Base-by-base conservation (phyloP, 2,888 invertebrate genomes). In the Diplolepis rosae region DNA sequence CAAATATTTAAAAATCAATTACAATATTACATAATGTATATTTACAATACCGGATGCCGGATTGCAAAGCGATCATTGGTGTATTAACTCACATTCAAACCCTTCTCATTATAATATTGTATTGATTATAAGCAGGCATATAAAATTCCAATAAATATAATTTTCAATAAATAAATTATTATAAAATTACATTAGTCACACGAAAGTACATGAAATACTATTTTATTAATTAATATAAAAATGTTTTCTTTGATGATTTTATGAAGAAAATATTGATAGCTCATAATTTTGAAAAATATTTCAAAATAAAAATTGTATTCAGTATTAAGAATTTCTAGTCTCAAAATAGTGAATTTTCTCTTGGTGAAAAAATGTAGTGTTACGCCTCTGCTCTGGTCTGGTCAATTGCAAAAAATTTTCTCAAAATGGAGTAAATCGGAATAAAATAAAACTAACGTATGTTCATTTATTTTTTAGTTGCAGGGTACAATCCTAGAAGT, bases 21-120 rank as follows among this genome's bases (percentile, higher is more conserved):
- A 54, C 18, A 32, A 56, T 22, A 30, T 56, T 56, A 56, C 22
- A 56, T 56, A 56, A 56, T 56, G 1, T n/a, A n/a, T n/a, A n/a
- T 42, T 42, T 42, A 42, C 39, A 42, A 35, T 56, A 15, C 18
- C 35, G 11, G 32, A 56, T 32, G 32, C 56, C 56, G 56, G 56
- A 22, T 56, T 56, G 32, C 32, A 35, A 35, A 56, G 22, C 9
- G 18, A 4, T 4, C 56, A 56, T 30, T 32, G 32, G 32, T 11
- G 56, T 56, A 56, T 18, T 11, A 9, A 56, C 5, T 42, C 5
- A n/a, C 6, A n/a, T n/a, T n/a, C 4, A 5, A 42, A 15, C 15
- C 15, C 39, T 2, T 4, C 13, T n/a, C n/a, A 42, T 15, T 42
- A 42, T 0, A 42, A n/a, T 42, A n/a, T n/a, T n/a, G n/a, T n/a